Evolutionary conservation across 2,113 vertebrate genomes (phyloP).

Genomic region (Lepisosteus osseus): DNA sequence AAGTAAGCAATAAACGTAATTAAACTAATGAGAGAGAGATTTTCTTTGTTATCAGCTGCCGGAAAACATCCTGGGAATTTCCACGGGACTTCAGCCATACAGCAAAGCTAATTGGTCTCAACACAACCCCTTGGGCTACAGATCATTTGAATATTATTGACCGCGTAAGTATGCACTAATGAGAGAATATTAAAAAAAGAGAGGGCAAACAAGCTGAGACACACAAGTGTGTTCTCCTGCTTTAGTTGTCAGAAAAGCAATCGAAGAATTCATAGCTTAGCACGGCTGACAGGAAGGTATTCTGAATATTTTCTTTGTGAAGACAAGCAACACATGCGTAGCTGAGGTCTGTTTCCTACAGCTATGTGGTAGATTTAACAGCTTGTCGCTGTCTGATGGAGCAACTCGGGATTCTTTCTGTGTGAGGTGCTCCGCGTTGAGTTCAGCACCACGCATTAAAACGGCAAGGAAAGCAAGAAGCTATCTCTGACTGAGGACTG

Average conservation of each 20-base stretch:
- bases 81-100: background rate
- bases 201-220: constrained; percentile 5
- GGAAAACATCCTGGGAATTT: constrained; percentile 11
- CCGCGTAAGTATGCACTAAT: constrained; percentile 22
- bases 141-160: constrained; percentile 35
- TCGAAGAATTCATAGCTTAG: background rate
- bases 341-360: background rate
- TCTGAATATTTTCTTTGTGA: background rate
- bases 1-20: constrained; percentile 14
- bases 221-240: constrained; percentile 20
- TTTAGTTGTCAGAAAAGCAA: background rate
- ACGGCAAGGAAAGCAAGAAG: background rate
- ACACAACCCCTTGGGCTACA: constrained; percentile 21
- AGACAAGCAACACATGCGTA: background rate
- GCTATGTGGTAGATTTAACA: background rate
- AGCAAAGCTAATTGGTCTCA: constrained; percentile 29
- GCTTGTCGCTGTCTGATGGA: background rate
- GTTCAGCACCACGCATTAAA: background rate
- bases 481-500: background rate
- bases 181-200: constrained; percentile 20
- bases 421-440: background rate
- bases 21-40: constrained; percentile 14
- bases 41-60: constrained; percentile 17
- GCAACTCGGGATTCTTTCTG: background rate
- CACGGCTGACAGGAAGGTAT: background rate